Evolutionary conservation across 2,797 vertebrate species (phyloP).

Genomic region (Falco columbarius): DNA sequence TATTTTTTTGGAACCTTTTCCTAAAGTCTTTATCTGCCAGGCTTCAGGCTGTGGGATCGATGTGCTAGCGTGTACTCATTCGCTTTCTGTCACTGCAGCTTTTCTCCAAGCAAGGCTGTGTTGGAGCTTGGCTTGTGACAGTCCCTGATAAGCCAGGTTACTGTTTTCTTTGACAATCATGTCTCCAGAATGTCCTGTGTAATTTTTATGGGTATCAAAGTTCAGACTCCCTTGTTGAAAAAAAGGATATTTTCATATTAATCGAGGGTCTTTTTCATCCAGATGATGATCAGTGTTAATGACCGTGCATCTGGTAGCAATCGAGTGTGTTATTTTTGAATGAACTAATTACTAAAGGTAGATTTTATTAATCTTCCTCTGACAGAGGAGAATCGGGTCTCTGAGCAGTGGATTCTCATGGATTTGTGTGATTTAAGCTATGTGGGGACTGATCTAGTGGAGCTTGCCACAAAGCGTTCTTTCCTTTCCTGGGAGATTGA

Average conservation of each 20-base stretch:
- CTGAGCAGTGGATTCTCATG: not conserved
- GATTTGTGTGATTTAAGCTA: not conserved
- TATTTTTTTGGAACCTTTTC: constrained; percentile 24
- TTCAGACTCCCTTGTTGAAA: not conserved
- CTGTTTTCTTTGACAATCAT: not conserved
- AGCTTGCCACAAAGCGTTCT: not conserved
- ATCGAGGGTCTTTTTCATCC: not conserved
- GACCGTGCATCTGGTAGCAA: not conserved
- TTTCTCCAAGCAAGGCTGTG: not conserved
- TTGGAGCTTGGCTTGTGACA: constrained; percentile 15
- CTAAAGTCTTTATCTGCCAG: constrained; percentile 57
- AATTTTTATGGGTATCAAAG: not conserved
- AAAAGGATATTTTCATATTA: not conserved
- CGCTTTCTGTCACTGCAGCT: not conserved
- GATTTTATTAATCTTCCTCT: not conserved
- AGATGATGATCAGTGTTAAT: not conserved
- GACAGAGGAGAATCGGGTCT: not conserved
- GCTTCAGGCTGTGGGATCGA: constrained; percentile 60
- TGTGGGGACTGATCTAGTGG: not conserved
- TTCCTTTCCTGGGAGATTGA: not conserved
- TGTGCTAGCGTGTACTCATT: not conserved
- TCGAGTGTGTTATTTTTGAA: not conserved
- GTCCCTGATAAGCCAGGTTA: not conserved
- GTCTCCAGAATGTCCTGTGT: not conserved
- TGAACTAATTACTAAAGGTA: not conserved